Conservation (phyloP, 2,113 vertebrate species). For the Chaetodon auriga region DNA sequence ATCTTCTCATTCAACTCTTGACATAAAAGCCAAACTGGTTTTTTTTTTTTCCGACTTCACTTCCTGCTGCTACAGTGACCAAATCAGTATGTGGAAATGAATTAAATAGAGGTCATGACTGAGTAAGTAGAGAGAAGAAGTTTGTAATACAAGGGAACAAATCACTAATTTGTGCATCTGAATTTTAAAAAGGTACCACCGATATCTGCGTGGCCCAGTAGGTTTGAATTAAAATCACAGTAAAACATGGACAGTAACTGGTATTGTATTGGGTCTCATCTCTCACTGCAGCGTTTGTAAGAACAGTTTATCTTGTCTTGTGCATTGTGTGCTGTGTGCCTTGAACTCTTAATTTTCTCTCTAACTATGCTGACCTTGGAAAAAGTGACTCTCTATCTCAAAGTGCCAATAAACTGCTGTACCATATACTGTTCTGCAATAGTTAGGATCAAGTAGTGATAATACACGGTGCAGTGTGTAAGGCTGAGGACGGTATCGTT, state of each 20-base stretch:
- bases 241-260: background rate
- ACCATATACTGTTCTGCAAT: slow-evolving; percentile 5
- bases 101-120: background rate
- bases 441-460: slow-evolving; percentile 15
- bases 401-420: slow-evolving; percentile 23
- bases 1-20: background rate
- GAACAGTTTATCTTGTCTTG: slow-evolving; percentile 13
- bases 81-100: background rate
- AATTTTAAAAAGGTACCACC: background rate
- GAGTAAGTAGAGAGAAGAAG: background rate
- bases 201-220: background rate
- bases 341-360: slow-evolving; percentile 32
- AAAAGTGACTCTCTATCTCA: slow-evolving; percentile 38
- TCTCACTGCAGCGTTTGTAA: slow-evolving; percentile 4
- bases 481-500: background rate
- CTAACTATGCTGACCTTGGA: slow-evolving; percentile 45
- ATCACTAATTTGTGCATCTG: background rate
- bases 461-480: background rate
- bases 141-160: background rate
- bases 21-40: background rate
- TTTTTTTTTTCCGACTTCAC: background rate
- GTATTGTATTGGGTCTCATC: background rate
- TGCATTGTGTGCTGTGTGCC: slow-evolving; percentile 5
- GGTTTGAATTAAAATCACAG: background rate
- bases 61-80: background rate